A percentile compares a stretch with the other conserved stretches of the same genome.
Conservation (phyloP, 2,888 invertebrate species). For the Lampropteryx suffumata region DNA sequence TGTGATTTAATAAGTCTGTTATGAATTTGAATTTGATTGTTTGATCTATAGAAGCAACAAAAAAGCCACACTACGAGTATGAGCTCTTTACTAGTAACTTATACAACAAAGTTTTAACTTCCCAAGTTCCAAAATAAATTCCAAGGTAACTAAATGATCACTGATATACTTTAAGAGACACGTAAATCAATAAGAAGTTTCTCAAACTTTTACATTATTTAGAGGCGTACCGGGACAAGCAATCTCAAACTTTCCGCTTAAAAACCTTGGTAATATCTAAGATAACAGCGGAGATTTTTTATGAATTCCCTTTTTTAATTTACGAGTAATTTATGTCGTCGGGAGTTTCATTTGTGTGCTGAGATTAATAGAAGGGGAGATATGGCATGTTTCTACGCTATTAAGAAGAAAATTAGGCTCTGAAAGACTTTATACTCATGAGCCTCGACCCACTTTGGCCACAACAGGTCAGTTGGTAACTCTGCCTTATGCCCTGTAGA, state of each 20-base stretch:
- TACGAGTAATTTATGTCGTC: slow-evolving; percentile 48
- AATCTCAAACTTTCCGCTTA: slow-evolving; percentile 42
- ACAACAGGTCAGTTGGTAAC: too few species aligned
- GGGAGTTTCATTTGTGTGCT: slow-evolving; percentile 54
- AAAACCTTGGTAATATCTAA: slow-evolving; percentile 40
- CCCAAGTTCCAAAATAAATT: slow-evolving; percentile 9
- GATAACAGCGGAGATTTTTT: slow-evolving; percentile 43
- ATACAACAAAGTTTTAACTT: slow-evolving; percentile 1
- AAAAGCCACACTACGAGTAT: too few species aligned
- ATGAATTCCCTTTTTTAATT: slow-evolving; percentile 53
- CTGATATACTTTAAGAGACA: slow-evolving; percentile 15
- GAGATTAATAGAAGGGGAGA: slow-evolving; percentile 13
- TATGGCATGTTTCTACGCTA: not conserved
- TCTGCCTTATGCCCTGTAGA: too few species aligned
- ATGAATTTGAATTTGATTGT: too few species aligned
- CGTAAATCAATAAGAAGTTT: slow-evolving; percentile 36
- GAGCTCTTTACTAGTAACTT: not conserved
- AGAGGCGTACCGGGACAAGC: slow-evolving; percentile 33
- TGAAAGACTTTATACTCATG: too few species aligned
- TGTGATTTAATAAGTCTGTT: too few species aligned
- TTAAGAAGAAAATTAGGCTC: too few species aligned
- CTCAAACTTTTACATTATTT: slow-evolving; percentile 31
- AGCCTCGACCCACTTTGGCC: too few species aligned
- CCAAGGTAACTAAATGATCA: slow-evolving; percentile 18
- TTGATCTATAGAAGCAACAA: too few species aligned